These are phyloP conservation scores for Sphenodon punctatus DNA, from an alignment of 2,797 vertebrate species.

Conservation along the genomic window DNA sequence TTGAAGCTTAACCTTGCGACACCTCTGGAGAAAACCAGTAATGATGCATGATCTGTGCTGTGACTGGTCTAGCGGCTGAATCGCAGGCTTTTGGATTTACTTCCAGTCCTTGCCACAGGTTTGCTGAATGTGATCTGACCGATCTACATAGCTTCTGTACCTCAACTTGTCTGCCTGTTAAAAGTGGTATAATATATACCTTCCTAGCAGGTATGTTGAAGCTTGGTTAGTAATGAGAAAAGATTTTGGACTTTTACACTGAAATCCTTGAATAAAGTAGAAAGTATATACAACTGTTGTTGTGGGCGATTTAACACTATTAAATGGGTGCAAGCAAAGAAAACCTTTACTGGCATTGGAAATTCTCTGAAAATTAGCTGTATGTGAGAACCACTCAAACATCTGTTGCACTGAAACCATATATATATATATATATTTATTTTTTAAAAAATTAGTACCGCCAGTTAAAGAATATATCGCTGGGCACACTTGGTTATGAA, in stretches of 20 bases:
- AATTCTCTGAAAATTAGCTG: neutral
- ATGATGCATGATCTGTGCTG: too few species aligned
- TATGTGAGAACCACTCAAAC: neutral
- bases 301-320: neutral
- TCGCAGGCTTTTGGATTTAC: neutral
- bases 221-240: neutral
- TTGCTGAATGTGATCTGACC: neutral
- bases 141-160: neutral
- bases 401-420: neutral
- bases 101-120: neutral
- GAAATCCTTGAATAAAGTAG: neutral
- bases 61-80: neutral
- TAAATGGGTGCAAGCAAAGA: neutral
- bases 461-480: slow-evolving; percentile 82
- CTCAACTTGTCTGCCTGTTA: too few species aligned
- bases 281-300: neutral
- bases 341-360: neutral
- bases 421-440: slow-evolving; percentile 21
- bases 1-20: too few species aligned
- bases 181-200: neutral
- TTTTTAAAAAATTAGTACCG: slow-evolving; percentile 74
- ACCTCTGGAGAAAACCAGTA: too few species aligned
- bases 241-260: too few species aligned
- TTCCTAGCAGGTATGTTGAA: neutral
- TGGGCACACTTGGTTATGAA: slow-evolving; percentile 86